A percentile compares a stretch with the other conserved stretches of the same genome.
phyloP scores from a whole-genome alignment of 2,797 vertebrate species.

The Pseudomugil tenellus region DNA sequence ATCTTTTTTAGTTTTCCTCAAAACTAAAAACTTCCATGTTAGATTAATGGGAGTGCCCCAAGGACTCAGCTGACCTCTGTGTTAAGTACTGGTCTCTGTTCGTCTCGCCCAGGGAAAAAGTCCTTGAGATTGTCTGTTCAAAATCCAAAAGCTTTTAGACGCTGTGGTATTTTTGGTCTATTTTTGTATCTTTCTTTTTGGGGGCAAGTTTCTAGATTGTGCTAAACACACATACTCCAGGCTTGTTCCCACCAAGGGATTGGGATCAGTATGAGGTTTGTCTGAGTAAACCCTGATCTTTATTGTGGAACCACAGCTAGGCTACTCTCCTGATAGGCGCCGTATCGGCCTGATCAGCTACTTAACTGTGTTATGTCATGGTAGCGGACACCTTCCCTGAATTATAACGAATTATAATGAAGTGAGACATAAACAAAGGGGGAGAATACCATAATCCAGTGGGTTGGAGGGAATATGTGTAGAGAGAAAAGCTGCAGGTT shows the following conservation, averaged over 20 bases:
- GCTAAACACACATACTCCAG: constrained; percentile 28
- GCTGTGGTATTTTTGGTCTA: constrained; percentile 42
- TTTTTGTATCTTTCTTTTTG: constrained; percentile 17
- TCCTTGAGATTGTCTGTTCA: constrained; percentile 30
- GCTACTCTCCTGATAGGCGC: too few relatives aligned
- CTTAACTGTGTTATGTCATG: too few relatives aligned
- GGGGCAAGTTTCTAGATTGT: constrained; percentile 43
- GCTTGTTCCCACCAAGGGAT: background rate
- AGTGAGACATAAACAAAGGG: too few relatives aligned
- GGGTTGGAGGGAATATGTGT: too few relatives aligned
- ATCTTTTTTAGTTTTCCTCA: background rate
- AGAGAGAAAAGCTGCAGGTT: too few relatives aligned
- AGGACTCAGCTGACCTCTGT: constrained; percentile 38
- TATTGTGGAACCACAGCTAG: too few relatives aligned
- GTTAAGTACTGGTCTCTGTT: constrained; percentile 47
- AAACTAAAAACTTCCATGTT: constrained; percentile 15
- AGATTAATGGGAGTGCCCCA: constrained; percentile 21
- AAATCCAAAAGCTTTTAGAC: constrained; percentile 41
- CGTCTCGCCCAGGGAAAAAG: constrained; percentile 26
- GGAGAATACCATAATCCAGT: too few relatives aligned
- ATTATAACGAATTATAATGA: too few relatives aligned
- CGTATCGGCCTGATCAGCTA: too few relatives aligned
- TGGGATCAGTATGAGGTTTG: too few relatives aligned
- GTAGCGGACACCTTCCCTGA: background rate
- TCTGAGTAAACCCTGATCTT: too few relatives aligned